Base-by-base conservation (phyloP, 2,888 invertebrate genomes). In the Drosophila merina region DNA sequence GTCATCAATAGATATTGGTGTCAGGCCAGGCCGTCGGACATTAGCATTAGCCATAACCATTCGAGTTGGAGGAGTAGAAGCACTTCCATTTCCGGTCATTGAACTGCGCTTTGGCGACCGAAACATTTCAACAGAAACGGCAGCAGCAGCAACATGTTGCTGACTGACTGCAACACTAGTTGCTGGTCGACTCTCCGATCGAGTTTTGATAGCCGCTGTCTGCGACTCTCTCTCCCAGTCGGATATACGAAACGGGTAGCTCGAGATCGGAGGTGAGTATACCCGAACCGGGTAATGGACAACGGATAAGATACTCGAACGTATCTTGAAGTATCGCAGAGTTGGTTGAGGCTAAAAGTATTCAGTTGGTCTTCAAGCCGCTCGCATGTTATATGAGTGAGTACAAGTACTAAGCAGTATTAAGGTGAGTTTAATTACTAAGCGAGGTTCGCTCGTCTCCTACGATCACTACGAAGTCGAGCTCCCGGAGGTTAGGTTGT, bases 1-100 rank as follows among this genome's bases (percentile, higher is more conserved):
- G 48, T 51, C 74, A 52, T 45, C 72, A 56, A 63, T 70, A 70
- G 77, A 69, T 78, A 86, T 83, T 77, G 86, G 68, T 82, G 82
- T 76, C 84, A 80, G 78, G 58, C 28, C 28, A 28, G 20, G 20
- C 64, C 3, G 40, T 7, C 12, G 20, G 42, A 14, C 49, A 66
- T 64, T 66, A 56, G 56, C 55, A 64, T 64, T 36, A 44, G 54
- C 50, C 50, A 45, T 47, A 72, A 76, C 80, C 68, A 80, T 77
- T 77, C 25, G 72, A 56, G 73, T 73, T 69, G 64, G 59, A 76
- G 71, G 74, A 66, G 57, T 67, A 71, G 85, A 82, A 77, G 80
- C 70, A 36, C 36, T 12, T n/a, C 36, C 36, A 36, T 36, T 36
- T 36, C 36, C 36, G 36, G 28, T 47, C 47, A 40, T 14, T 42